These are phyloP conservation scores for Hozukius guyotensis DNA, from an alignment of 2,797 vertebrate genomes.

Conservation along the genomic window DNA sequence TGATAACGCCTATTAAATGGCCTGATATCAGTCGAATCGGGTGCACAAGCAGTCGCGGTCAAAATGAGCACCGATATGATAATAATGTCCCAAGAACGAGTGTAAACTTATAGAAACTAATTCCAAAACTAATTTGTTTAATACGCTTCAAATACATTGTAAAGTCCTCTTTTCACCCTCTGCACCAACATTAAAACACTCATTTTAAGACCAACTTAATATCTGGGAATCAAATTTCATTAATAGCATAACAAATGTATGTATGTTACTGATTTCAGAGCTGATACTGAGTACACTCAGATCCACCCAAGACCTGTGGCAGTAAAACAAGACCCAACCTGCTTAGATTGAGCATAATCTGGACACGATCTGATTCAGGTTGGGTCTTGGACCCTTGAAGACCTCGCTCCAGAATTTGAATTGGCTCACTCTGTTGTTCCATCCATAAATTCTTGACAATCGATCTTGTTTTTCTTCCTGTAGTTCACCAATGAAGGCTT, in stretches of 20 bases:
- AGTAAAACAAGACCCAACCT: neutral
- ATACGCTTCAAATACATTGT: neutral
- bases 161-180: neutral
- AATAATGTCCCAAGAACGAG: neutral
- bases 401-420: neutral
- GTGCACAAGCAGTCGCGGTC: neutral
- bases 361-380: neutral
- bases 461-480: slow-evolving; percentile 16
- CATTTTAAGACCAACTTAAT: neutral
- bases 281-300: neutral
- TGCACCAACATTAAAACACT: neutral
- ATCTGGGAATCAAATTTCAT: neutral
- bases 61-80: neutral
- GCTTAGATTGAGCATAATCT: neutral
- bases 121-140: neutral
- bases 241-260: neutral
- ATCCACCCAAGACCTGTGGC: neutral
- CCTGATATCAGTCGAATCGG: no score
- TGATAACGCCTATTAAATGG: no score
- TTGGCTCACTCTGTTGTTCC: slow-evolving; percentile 5
- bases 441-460: slow-evolving; percentile 2
- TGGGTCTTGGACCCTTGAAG: neutral
- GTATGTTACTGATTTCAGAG: neutral
- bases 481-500: slow-evolving; percentile 5
- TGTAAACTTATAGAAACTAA: neutral